Evolutionary conservation across 2,888 invertebrate genomes (phyloP), one percentile per base, ranked within the genome.

Genomic region (Ephialtes manifestator): DNA sequence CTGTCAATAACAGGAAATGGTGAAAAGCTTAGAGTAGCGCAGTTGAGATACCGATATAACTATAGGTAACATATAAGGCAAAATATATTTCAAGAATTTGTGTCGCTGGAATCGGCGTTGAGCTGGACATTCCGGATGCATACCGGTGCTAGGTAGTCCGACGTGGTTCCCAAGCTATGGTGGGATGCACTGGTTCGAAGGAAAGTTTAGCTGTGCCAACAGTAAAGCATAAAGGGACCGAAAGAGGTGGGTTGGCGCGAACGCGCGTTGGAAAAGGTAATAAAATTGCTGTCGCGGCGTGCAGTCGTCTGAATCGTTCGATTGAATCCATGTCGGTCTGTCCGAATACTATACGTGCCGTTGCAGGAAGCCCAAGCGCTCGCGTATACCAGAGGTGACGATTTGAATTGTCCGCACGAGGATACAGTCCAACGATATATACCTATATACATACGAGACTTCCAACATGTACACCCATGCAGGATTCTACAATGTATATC

Each of bases 291-390:
- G 77, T 77, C 77, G 51, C 39, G 63, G 39, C 53, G 68, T 81
- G 67, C 77, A 84, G 84, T 78, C 77, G 77, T 81, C 68, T 67
- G 77, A 84, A 84, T 77, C 77, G 81, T 81, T 84, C 81, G 84
- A 84, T 84, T 81, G 68, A 81, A 84, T 81, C 84, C 74, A 84
- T 81, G 81, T 81, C 77, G 75, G 51, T 31, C 48, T 31, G 75
- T 63, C 63, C 63, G 51, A 75, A 60, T 51, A 11, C 75, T 35
- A 31, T 75, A 75, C 48, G 75, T 75, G 63, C 63, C 75, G 63
- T 63, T 35, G 18, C 31, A 51, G 65, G 39, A 39, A 11, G 18
- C 39, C 35, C 39, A 15, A n/a, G 39, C 35, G 35, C 31, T 46
- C n/a, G 60, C 28, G 20, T 74, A 68, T 46, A 68, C 3, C 18